Conservation (phyloP, 2,797 vertebrate genomes). For the Onychomys arenicola region DNA sequence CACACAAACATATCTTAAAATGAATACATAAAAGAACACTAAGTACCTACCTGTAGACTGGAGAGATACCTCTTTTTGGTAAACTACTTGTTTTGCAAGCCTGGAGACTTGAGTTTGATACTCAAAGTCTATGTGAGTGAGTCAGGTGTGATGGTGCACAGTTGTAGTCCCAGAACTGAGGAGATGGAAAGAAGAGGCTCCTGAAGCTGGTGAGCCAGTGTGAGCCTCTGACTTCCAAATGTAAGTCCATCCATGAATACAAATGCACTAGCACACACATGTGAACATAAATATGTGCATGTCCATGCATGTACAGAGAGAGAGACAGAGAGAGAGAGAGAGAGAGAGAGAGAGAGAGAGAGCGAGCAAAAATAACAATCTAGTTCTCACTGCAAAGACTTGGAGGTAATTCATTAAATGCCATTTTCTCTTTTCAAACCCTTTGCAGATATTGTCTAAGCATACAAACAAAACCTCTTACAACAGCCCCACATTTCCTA, state of each 20-base stretch:
- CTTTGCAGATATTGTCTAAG: not conserved
- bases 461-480: conserved; percentile 5
- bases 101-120: not conserved
- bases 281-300: not conserved
- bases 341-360: not conserved
- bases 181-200: not conserved
- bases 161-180: not conserved
- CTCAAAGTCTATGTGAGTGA: not conserved
- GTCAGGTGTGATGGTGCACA: no score
- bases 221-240: not conserved
- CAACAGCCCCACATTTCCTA: not conserved
- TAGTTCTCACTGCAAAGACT: not conserved
- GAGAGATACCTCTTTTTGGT: not conserved
- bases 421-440: conserved; percentile 19
- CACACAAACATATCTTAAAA: not conserved
- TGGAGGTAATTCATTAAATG: not conserved
- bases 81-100: not conserved
- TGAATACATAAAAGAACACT: not conserved
- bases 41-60: not conserved
- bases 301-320: not conserved
- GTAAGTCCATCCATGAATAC: not conserved
- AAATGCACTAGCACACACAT: not conserved
- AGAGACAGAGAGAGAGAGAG: not conserved
- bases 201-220: not conserved
- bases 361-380: not conserved